These are phyloP conservation scores for Cepaea nemoralis DNA, from an alignment of 1,140 invertebrate species.

Conservation along the genomic window DNA sequence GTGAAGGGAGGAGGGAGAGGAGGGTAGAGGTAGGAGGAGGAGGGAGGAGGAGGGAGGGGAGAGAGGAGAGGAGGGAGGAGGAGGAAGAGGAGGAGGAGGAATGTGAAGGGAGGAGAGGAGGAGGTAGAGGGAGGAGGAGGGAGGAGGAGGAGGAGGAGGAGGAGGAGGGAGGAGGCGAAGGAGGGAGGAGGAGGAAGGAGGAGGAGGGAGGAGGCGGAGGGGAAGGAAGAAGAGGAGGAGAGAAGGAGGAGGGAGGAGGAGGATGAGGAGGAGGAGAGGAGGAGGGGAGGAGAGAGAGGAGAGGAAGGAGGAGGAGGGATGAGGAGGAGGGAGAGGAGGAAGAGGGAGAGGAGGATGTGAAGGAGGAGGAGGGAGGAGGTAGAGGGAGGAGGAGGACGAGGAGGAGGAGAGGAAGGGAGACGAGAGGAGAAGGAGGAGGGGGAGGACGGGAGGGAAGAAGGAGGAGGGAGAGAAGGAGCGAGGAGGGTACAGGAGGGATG, in stretches of 20 bases:
- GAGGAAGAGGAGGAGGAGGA: not conserved
- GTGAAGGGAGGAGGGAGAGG: no score
- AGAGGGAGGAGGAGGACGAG: not conserved
- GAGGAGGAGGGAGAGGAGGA: no score
- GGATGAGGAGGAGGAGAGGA: no score
- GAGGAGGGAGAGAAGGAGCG: not conserved
- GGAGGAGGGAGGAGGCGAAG: no score
- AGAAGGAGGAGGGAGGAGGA: no score
- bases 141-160: not conserved
- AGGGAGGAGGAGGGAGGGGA: not conserved
- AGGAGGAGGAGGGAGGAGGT: not conserved
- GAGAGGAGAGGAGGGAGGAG: not conserved
- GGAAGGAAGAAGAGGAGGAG: not conserved
- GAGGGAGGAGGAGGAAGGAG: no score
- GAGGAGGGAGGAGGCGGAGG: no score
- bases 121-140: not conserved
- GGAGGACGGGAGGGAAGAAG: not conserved
- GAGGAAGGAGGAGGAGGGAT: not conserved
- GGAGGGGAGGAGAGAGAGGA: not conserved
- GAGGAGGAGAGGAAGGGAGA: not conserved
- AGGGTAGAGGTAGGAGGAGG: no score
- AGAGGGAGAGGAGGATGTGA: no score
- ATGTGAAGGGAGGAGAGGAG: no score
- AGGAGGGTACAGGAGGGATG: not conserved
- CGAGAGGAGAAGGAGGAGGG: not conserved